phyloP scores from a whole-genome alignment of 2,888 invertebrate genomes.

The Diadegma fenestrale region DNA sequence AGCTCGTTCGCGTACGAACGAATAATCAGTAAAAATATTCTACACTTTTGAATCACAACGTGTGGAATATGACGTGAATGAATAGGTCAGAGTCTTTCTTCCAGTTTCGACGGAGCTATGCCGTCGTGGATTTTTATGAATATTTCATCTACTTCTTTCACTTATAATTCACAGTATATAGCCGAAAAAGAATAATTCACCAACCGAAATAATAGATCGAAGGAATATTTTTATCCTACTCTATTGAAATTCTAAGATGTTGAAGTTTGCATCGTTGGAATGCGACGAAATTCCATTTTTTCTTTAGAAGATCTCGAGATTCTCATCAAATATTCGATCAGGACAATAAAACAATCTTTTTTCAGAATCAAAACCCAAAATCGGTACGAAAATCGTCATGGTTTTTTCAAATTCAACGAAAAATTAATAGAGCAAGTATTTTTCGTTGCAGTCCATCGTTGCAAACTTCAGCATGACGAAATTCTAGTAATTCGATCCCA shows the following conservation, averaged over 20 bases:
- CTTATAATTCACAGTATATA: background rate
- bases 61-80: background rate
- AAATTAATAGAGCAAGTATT: too few relatives aligned
- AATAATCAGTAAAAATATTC: background rate
- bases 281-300: too few relatives aligned
- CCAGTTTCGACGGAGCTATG: background rate
- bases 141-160: constrained; percentile 3
- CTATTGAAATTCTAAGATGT: too few relatives aligned
- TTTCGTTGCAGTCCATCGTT: too few relatives aligned
- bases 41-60: background rate
- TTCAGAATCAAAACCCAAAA: too few relatives aligned
- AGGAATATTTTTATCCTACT: background rate
- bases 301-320: too few relatives aligned
- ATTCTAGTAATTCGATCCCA: background rate
- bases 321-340: too few relatives aligned
- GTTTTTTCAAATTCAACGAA: too few relatives aligned
- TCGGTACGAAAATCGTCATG: too few relatives aligned
- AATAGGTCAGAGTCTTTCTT: constrained; percentile 5
- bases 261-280: too few relatives aligned
- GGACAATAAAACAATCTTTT: too few relatives aligned
- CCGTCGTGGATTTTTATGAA: background rate
- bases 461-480: too few relatives aligned
- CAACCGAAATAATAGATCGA: background rate
- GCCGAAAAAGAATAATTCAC: background rate
- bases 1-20: background rate